Conservation (phyloP, 2,113 vertebrate genomes). For the Monopterus albus region DNA sequence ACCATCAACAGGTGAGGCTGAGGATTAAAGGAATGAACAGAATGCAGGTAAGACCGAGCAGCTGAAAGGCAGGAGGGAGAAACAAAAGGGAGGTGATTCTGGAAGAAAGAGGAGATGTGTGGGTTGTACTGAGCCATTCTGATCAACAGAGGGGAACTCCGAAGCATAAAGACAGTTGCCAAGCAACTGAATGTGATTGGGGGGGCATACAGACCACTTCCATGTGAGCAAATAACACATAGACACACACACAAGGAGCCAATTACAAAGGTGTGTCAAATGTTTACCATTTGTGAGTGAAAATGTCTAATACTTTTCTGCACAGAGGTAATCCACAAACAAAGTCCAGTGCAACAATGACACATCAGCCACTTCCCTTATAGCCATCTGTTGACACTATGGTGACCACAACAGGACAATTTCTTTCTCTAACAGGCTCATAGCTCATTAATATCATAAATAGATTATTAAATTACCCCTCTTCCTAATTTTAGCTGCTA, state of each 20-base stretch:
- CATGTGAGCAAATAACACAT: constrained; percentile 57
- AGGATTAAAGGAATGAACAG: constrained; percentile 21
- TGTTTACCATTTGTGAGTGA: constrained; percentile 33
- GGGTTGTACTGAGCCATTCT: constrained; percentile 57
- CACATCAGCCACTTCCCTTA: no score
- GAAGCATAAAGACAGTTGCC: constrained; percentile 81
- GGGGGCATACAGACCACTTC: constrained; percentile 63
- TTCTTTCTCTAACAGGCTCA: no score
- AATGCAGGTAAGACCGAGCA: constrained; percentile 36
- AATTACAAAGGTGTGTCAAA: constrained; percentile 48
- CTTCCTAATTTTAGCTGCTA: no score
- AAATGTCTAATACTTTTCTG: constrained; percentile 39
- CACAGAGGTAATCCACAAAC: constrained; percentile 1
- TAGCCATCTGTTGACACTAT: no score
- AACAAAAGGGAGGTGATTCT: constrained; percentile 59
- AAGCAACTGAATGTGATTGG: constrained; percentile 77
- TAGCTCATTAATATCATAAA: no score
- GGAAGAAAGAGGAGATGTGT: constrained; percentile 62
- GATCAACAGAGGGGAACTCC: constrained; percentile 74
- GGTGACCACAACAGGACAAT: no score
- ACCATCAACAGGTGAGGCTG: constrained; percentile 59
- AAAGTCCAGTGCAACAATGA: no score
- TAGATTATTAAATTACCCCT: no score
- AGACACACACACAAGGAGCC: constrained; percentile 25
- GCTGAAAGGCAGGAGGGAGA: constrained; percentile 16